These are phyloP conservation scores for Ladona fulva DNA, from an alignment of 1,140 invertebrate genomes.

Conservation along the genomic window DNA sequence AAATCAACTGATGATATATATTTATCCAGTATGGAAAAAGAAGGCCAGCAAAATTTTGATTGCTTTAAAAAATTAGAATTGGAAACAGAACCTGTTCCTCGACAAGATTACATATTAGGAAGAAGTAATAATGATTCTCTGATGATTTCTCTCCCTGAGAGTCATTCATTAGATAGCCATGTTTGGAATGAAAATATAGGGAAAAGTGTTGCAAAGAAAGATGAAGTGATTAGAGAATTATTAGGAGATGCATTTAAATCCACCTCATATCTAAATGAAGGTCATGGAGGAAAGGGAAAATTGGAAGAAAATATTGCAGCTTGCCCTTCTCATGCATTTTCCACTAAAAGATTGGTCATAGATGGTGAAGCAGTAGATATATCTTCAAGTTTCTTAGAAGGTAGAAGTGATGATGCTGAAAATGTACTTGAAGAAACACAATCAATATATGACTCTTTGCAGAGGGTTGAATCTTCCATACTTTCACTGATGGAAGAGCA, in stretches of 20 bases:
- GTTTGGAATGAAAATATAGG: too few relatives aligned
- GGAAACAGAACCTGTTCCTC: background rate
- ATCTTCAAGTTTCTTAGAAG: background rate
- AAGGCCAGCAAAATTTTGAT: background rate
- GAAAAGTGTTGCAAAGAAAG: too few relatives aligned
- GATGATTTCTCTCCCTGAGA: too few relatives aligned
- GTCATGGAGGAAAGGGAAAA: too few relatives aligned
- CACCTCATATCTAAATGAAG: too few relatives aligned
- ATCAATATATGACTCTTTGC: background rate
- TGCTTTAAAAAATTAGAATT: background rate
- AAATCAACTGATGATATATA: background rate
- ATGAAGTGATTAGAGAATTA: too few relatives aligned
- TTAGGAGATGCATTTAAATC: too few relatives aligned
- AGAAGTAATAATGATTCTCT: too few relatives aligned
- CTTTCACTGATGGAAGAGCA: background rate
- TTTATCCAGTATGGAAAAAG: background rate
- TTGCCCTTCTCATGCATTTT: background rate
- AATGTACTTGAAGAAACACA: background rate
- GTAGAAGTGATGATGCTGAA: background rate
- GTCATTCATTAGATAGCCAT: too few relatives aligned
- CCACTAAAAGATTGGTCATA: background rate
- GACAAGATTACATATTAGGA: background rate
- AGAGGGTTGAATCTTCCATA: background rate
- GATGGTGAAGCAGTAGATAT: background rate
- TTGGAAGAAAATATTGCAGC: too few relatives aligned